Evolutionary conservation across 92 coral and sea anemone species (phyloP).

Genomic region (Bergia puertoricense): DNA sequence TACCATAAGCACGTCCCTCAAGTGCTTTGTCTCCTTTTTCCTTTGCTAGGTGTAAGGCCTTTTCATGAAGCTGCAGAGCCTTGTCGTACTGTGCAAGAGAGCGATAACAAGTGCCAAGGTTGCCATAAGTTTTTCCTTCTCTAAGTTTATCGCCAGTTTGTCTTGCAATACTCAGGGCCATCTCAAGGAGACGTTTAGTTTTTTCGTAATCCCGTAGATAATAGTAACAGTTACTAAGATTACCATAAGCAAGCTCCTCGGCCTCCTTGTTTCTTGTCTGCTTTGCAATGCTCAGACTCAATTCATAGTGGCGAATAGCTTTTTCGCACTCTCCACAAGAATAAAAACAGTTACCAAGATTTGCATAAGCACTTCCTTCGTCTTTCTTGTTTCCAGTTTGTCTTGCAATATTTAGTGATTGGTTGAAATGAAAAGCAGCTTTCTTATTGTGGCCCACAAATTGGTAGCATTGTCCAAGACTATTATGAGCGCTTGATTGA

Average conservation of each 20-base stretch:
- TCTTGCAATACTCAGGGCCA: neutral
- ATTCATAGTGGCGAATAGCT: neutral
- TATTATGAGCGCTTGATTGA: neutral
- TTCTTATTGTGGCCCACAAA: neutral
- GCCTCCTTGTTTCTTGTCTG: neutral
- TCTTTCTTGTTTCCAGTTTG: neutral
- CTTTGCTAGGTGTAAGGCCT: neutral
- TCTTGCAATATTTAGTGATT: neutral
- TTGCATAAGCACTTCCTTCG: neutral
- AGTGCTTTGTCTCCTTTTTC: neutral
- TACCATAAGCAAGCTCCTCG: neutral
- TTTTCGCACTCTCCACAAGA: neutral
- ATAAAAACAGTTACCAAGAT: neutral
- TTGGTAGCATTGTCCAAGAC: neutral
- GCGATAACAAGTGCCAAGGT: neutral
- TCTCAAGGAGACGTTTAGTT: neutral
- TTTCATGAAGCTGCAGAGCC: neutral
- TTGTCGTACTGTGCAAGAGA: constrained; percentile 2
- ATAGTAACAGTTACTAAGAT: neutral
- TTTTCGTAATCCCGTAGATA: neutral
- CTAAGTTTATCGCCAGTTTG: neutral
- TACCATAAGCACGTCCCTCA: neutral
- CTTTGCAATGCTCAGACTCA: neutral
- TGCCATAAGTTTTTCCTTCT: neutral
- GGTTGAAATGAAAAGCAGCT: neutral